Evolutionary conservation across 2,888 invertebrate genomes (phyloP).

Genomic region (Sphaerophoria rueppellii): DNA sequence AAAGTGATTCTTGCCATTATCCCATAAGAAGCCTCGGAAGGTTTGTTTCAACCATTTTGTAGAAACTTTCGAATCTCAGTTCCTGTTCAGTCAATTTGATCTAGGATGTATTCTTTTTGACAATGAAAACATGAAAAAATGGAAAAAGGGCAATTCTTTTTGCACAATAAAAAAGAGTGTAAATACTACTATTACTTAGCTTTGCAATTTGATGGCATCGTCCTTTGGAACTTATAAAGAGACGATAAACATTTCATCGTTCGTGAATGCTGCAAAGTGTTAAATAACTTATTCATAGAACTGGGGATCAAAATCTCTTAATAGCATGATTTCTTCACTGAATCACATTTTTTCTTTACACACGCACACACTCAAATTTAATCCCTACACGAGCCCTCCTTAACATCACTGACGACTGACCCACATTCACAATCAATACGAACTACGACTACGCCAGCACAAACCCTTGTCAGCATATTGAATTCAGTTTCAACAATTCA

Average conservation of each 20-base stretch:
- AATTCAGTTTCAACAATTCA: conserved; percentile 25
- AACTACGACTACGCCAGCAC: background rate
- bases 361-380: background rate
- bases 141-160: too few species aligned
- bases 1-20: too few species aligned
- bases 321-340: conserved; percentile 4
- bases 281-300: conserved; percentile 26
- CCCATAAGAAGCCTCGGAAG: too few species aligned
- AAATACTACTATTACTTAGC: too few species aligned
- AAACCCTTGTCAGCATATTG: conserved; percentile 2
- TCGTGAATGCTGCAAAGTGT: conserved; percentile 17
- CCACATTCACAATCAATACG: conserved; percentile 37
- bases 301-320: conserved; percentile 18
- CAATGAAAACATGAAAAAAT: too few species aligned
- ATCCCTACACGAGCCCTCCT: background rate
- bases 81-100: too few species aligned
- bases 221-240: too few species aligned
- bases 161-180: too few species aligned
- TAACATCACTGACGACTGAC: conserved; percentile 43
- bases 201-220: too few species aligned
- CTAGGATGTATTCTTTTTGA: too few species aligned
- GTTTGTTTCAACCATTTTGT: too few species aligned
- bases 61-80: too few species aligned
- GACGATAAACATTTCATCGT: conserved; percentile 14
- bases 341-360: conserved; percentile 12